Base-by-base conservation (phyloP, 37 sponge, comb jelly and placozoan species). In the Hexactinellida sp. region DNA sequence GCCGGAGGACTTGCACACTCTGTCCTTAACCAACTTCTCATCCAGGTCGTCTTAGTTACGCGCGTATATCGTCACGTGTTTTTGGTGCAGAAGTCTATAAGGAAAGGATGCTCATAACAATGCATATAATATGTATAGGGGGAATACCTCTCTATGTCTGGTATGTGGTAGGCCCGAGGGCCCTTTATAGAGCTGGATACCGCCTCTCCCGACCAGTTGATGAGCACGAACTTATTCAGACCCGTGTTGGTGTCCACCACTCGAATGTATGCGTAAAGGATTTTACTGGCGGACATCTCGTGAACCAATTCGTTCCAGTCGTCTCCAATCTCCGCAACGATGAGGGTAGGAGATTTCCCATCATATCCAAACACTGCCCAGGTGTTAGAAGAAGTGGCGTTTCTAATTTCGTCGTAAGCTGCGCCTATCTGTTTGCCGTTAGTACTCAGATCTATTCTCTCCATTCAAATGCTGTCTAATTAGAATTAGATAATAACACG, bases 301-400 rank as follows among this genome's bases (percentile, higher is more conserved):
- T 93, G 92, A 39, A 89, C 86, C 88, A 93, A 38, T 54, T 93
- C 95, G 21, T 95, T 92, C 36, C 91, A 1, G 41, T 86, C 95
- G 0, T 90, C 95, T 89, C 95, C 92, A 37, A 87, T 95, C 34
- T 93, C 95, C 21, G 87, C 86, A 9, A 95, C 90, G 71, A 91
- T 91, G 37, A 95, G 37, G 30, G 88, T 90, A 82, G 91, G 87
- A 5, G 88, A 38, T 37, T 89, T 95, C 36, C 90, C 92, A n/a
- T 93, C 92, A 37, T 95, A 95, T 7, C 93, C 93, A 83, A 95
- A 93, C 41, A 95, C 92, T 39, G 86, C 95, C 95, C 95, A 63
- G 3, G 76, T 63, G 76, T 63, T 63, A 28, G 76, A 63, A 23
- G 76, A 63, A 7, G 76, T 63, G 25, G 28, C 21, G 76, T 63